Evolutionary conservation across 2,888 invertebrate species (phyloP).

Genomic region (Mystacides longicornis): DNA sequence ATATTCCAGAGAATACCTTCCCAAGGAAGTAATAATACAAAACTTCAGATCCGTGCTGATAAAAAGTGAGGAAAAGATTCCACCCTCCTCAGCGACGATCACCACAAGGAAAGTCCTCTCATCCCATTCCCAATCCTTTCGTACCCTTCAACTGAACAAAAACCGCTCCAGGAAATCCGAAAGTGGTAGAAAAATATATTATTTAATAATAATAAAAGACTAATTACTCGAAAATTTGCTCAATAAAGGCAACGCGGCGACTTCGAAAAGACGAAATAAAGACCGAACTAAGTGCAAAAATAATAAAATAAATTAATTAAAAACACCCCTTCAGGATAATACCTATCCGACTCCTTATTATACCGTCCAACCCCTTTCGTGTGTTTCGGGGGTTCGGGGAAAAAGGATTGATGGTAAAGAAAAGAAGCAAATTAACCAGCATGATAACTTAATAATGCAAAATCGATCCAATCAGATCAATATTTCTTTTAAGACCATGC

Average conservation of each 20-base stretch:
- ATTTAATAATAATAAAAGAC: slow-evolving; percentile 53
- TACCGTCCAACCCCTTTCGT: no score
- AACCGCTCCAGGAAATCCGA: slow-evolving; percentile 30
- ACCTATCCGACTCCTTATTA: no score
- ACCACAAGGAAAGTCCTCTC: no score
- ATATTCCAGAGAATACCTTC: neutral
- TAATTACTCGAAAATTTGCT: slow-evolving; percentile 48
- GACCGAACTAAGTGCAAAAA: slow-evolving; percentile 34
- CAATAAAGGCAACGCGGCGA: slow-evolving; percentile 47
- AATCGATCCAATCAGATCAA: no score
- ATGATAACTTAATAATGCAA: no score
- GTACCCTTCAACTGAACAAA: slow-evolving; percentile 10
- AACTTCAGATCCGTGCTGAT: no score
- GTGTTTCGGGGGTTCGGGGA: no score
- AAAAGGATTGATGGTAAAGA: no score
- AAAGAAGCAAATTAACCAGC: no score
- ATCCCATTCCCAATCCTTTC: neutral
- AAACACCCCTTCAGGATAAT: slow-evolving; percentile 36
- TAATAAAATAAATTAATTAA: slow-evolving; percentile 53
- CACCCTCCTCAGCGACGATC: neutral
- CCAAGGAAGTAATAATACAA: no score
- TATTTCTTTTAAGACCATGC: no score
- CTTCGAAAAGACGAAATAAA: slow-evolving; percentile 27
- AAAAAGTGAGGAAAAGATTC: no score
- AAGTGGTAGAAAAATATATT: slow-evolving; percentile 48